Conservation (phyloP, 2,797 vertebrate genomes). For the Lacerta agilis region DNA sequence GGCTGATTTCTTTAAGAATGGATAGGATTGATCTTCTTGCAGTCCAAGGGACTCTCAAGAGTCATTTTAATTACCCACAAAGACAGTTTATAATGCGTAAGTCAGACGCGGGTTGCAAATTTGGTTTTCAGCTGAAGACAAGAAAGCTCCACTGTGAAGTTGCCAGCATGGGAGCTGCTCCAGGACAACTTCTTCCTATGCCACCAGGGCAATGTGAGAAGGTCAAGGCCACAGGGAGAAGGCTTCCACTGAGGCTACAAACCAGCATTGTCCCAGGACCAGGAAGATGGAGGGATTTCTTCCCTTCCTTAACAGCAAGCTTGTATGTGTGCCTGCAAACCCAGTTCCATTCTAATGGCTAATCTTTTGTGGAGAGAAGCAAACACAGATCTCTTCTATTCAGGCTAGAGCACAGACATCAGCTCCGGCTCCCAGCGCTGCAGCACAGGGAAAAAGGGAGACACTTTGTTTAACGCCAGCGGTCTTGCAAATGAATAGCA, state of each 20-base stretch:
- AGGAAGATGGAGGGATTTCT: background rate
- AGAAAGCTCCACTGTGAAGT: background rate
- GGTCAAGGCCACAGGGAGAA: background rate
- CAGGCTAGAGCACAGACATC: conserved; percentile 56
- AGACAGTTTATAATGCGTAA: conserved; percentile 7
- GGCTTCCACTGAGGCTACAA: background rate
- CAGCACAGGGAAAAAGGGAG: conserved; percentile 60
- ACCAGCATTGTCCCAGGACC: background rate
- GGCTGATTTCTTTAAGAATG: too few species aligned
- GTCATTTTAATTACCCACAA: conserved; percentile 31
- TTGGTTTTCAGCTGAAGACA: conserved; percentile 45
- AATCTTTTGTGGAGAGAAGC: conserved; percentile 48
- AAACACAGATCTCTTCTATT: conserved; percentile 46
- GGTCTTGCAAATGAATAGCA: conserved; percentile 66
- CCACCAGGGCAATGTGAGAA: background rate
- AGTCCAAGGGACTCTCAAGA: too few species aligned
- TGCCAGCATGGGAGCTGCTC: background rate
- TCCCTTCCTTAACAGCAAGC: too few species aligned
- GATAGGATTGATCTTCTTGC: too few species aligned
- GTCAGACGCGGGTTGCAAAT: conserved; percentile 44
- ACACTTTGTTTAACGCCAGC: conserved; percentile 64
- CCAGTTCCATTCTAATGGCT: background rate
- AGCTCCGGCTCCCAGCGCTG: conserved; percentile 57
- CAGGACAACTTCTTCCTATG: background rate
- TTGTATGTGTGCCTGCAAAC: background rate